A percentile compares a stretch with the other conserved stretches of the same genome.
Evolutionary conservation across 2,113 vertebrate species (phyloP).

Genomic region (Serilophus lunatus): DNA sequence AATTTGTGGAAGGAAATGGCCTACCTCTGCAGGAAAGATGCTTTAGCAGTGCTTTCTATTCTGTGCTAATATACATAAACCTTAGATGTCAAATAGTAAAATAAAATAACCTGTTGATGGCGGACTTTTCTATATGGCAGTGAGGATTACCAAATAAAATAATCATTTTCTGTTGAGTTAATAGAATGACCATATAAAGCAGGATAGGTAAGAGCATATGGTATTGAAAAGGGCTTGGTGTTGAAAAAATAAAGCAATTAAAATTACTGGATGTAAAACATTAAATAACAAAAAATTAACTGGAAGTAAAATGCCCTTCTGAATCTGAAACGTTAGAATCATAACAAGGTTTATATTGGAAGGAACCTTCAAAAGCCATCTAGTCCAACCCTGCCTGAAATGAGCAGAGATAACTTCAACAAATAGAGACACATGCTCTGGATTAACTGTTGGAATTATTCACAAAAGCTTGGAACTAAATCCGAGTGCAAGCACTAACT

Average conservation of each 20-base stretch:
- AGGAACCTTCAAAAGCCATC: background rate
- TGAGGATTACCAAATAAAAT: background rate
- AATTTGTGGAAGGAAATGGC: background rate
- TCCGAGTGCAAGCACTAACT: rapidly evolving
- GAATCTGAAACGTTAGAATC: background rate
- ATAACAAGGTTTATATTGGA: background rate
- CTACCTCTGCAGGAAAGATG: background rate
- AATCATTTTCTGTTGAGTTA: background rate
- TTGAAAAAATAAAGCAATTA: background rate
- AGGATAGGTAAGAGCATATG: background rate
- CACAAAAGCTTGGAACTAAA: background rate
- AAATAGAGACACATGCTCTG: rapidly evolving
- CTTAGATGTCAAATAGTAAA: background rate
- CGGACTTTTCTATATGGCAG: background rate
- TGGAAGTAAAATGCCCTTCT: background rate
- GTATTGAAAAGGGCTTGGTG: background rate
- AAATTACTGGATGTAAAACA: background rate
- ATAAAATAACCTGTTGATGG: background rate
- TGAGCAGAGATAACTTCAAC: background rate
- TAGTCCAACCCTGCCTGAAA: rapidly evolving
- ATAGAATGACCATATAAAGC: background rate
- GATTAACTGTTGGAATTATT: background rate
- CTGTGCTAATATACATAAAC: background rate
- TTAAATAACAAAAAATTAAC: background rate
- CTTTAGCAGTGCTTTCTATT: background rate